Evolutionary conservation across 35 echinoderm and acorn worm genomes (phyloP).

Genomic region (Apostichopus parvimensis): DNA sequence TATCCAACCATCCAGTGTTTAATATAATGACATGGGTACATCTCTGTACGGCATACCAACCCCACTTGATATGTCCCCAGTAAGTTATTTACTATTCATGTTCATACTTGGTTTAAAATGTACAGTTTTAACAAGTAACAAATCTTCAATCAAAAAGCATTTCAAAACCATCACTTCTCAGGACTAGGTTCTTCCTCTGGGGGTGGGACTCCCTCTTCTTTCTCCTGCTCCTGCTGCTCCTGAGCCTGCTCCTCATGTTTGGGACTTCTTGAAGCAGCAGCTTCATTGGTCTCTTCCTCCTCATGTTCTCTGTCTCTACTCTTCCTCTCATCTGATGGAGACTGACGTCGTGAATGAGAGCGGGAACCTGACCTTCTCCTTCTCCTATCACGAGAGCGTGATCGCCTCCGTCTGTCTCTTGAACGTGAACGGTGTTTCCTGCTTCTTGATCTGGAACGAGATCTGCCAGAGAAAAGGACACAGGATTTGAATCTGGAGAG

Average conservation of each 20-base stretch:
- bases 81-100: too few species aligned
- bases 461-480: slow-evolving; percentile 2
- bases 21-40: too few species aligned
- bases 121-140: background rate
- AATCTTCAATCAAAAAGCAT: background rate
- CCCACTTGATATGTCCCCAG: too few species aligned
- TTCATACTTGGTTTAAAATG: too few species aligned
- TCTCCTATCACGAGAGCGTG: slow-evolving; percentile 59
- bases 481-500: too few species aligned
- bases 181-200: slow-evolving; percentile 12
- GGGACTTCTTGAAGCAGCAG: background rate
- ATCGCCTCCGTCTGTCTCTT: slow-evolving; percentile 53
- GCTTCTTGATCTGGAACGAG: slow-evolving; percentile 22
- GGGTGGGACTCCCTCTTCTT: background rate
- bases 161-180: background rate
- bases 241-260: background rate
- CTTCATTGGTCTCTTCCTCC: background rate
- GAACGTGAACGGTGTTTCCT: slow-evolving; percentile 37
- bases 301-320: slow-evolving; percentile 21
- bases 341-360: slow-evolving; percentile 3
- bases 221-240: background rate
- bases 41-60: too few species aligned
- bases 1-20: too few species aligned
- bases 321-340: slow-evolving; percentile 14
- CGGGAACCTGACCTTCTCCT: slow-evolving; percentile 12